phyloP scores from a whole-genome alignment of 2,888 invertebrate genomes.

The Brachynemurus nebulosus region DNA sequence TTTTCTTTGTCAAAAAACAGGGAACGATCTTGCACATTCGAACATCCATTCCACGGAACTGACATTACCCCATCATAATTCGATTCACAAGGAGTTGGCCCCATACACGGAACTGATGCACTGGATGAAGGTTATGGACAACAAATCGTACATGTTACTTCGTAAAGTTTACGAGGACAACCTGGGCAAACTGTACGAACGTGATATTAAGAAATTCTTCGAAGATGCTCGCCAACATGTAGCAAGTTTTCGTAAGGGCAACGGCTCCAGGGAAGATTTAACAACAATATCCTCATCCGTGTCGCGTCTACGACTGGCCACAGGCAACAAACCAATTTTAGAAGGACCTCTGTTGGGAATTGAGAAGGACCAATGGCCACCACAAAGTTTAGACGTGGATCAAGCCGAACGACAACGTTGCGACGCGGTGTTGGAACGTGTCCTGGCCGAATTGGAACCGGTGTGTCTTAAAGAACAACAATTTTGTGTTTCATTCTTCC shows the following conservation, averaged over 20 bases:
- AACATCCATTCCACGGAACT: conserved; percentile 38
- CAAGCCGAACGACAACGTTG: conserved; percentile 41
- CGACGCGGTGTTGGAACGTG: conserved; percentile 65
- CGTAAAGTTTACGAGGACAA: conserved; percentile 71
- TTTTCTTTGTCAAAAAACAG: too few relatives aligned
- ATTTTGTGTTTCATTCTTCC: conserved; percentile 87
- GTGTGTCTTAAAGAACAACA: conserved; percentile 90
- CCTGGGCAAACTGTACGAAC: conserved; percentile 76
- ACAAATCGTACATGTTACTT: conserved; percentile 65
- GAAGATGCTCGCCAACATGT: conserved; percentile 51
- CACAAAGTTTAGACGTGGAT: conserved; percentile 40
- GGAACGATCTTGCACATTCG: conserved; percentile 56
- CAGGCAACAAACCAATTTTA: conserved; percentile 27
- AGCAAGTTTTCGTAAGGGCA: conserved; percentile 40
- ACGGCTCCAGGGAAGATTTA: conserved; percentile 31
- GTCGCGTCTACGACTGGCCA: conserved; percentile 14
- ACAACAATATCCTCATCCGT: conserved; percentile 25
- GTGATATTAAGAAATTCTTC: conserved; percentile 66
- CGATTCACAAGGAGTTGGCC: conserved; percentile 72
- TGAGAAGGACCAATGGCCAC: conserved; percentile 44
- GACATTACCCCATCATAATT: conserved; percentile 58
- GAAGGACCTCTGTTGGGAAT: conserved; percentile 38
- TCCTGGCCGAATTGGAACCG: conserved; percentile 77
- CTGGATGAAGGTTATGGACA: conserved; percentile 79
- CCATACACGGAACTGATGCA: conserved; percentile 85